phyloP scores from a whole-genome alignment of 2,888 invertebrate species.

The Atethmia centrago region DNA sequence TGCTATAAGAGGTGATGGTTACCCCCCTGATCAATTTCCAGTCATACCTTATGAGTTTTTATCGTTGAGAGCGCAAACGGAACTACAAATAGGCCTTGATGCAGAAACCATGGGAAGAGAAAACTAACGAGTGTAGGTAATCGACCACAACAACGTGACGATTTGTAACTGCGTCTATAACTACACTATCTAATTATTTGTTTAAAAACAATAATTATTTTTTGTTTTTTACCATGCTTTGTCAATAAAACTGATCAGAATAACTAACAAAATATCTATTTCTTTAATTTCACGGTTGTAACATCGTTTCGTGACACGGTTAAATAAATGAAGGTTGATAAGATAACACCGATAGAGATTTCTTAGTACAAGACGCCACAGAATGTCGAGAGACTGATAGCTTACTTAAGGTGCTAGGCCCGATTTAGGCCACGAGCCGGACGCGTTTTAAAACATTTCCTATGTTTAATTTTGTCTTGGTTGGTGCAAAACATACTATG shows the following conservation, averaged over 20 bases:
- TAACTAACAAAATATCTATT: constrained; percentile 13
- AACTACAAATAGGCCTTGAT: constrained; percentile 66
- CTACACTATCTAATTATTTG: constrained; percentile 3
- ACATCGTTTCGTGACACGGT: constrained; percentile 73
- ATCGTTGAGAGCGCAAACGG: constrained; percentile 23
- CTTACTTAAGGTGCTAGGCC: constrained; percentile 38
- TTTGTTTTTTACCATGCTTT: not conserved
- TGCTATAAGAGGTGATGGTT: too few relatives aligned
- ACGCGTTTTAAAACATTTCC: constrained; percentile 24
- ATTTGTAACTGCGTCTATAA: constrained; percentile 8
- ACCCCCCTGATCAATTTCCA: not conserved
- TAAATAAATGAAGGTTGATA: constrained; percentile 83
- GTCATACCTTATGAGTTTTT: constrained; percentile 11
- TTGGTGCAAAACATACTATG: not conserved
- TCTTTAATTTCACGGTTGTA: constrained; percentile 45
- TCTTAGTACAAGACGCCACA: constrained; percentile 69
- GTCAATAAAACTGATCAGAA: constrained; percentile 8
- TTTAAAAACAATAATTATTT: constrained; percentile 4
- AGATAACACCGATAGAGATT: constrained; percentile 77
- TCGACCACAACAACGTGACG: constrained; percentile 35
- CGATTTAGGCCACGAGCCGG: constrained; percentile 52
- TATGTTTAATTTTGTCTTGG: constrained; percentile 17
- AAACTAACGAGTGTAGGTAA: constrained; percentile 68
- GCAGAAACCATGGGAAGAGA: constrained; percentile 83
- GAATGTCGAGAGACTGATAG: constrained; percentile 66